A percentile compares a stretch with the other conserved stretches of the same genome.
These are phyloP conservation scores for Sebastolobus altivelis DNA, from an alignment of 2,797 vertebrate genomes.

Conservation along the genomic window DNA sequence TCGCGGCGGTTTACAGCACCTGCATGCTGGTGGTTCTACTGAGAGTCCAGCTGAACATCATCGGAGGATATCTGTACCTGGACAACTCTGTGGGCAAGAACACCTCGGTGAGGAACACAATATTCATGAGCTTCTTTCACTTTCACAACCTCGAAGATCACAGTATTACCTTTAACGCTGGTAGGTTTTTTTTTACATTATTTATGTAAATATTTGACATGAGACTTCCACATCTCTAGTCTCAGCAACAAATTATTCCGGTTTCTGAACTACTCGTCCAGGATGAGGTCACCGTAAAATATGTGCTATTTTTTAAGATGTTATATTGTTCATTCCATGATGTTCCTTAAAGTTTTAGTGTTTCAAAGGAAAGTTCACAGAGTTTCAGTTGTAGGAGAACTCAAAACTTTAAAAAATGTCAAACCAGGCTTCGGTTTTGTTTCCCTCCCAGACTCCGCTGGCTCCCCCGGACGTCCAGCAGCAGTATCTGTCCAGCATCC, in stretches of 20 bases:
- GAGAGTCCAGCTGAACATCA: conserved; percentile 95
- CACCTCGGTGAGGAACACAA: conserved; percentile 80
- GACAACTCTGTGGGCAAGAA: conserved; percentile 92
- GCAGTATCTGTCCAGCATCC: conserved; percentile 97
- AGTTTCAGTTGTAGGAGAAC: too few relatives aligned
- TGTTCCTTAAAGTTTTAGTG: not conserved
- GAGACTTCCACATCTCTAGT: not conserved
- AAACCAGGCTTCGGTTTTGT: not conserved
- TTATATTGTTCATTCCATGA: not conserved
- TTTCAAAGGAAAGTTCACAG: not conserved
- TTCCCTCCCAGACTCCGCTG: conserved; percentile 82
- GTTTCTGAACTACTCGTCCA: too few relatives aligned
- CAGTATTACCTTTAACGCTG: too few relatives aligned
- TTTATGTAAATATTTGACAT: not conserved
- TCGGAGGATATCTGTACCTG: conserved; percentile 97
- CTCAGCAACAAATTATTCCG: too few relatives aligned
- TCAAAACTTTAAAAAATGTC: too few relatives aligned
- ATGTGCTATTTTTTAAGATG: not conserved
- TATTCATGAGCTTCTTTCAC: too few relatives aligned
- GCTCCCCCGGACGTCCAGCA: conserved; percentile 97
- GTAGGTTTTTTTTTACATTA: too few relatives aligned
- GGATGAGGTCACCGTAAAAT: not conserved
- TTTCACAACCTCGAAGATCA: too few relatives aligned
- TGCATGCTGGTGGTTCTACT: conserved; percentile 96
- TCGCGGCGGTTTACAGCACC: conserved; percentile 95